Evolutionary conservation across 2,113 vertebrate species (phyloP), one percentile per base, ranked within the genome.

Genomic region (Gambusia affinis): DNA sequence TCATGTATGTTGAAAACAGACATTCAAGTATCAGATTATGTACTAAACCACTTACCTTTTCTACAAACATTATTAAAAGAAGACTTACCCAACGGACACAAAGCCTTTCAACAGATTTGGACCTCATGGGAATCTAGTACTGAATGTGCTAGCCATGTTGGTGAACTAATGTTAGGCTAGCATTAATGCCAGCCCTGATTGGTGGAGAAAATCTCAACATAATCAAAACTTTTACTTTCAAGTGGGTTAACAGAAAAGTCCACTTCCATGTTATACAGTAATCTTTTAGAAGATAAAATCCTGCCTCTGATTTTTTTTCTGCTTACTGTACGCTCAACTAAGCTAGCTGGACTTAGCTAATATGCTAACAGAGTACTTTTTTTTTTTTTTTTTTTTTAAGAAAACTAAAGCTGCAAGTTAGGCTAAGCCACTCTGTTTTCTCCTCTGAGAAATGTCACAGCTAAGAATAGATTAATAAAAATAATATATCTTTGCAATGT

Each of bases 381-480:
- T 67, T 69, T 64, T n/a, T 57, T 67, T 69, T 64, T n/a, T 63
- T 83, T 64, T 77, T 76, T 35, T 28, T 28, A n/a, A 17, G 15
- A 33, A 39, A 33, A 33, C 64, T 70, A 3, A 24, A 47, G 37
- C 61, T 12, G 44, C 31, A 12, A 54, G 35, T 35, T 22, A 54
- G 39, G 33, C 30, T 29, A 4, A 8, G 17, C 35, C 8, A 47
- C 60, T 82, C 19, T 2, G 47, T 28, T 60, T 47, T 28, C 27
- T 72, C 14, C 24, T 12, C 12, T 72, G 19, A 79, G 3, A 86
- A 54, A 65, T 85, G 76, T 79, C 60, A 70, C 28, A 54, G 29
- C 60, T 85, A 42, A 78, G 54, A 39, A 22, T 71, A 33, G 44
- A 37, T 81, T 83, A 90, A 80, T 89, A 87, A 92, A 89, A 75